Base-by-base conservation (phyloP, 2,888 invertebrate species). In the Axea sp. region DNA sequence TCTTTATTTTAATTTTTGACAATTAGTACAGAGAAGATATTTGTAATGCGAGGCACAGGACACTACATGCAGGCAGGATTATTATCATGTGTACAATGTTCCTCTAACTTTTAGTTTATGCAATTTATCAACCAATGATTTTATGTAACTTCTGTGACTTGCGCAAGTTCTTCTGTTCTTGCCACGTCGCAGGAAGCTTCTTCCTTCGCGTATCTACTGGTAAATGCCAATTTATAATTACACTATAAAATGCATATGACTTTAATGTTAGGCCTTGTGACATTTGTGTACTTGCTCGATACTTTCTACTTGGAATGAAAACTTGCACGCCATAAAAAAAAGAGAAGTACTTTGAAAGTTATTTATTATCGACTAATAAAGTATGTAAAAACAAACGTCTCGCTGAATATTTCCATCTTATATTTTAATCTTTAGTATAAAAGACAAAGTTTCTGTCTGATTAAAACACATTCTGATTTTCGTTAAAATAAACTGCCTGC, bases 1-100 rank as follows among this genome's bases (percentile, higher is more conserved):
- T 31, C 26, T 37, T 15, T 7, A 28, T 26, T 35, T 47, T 7
- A 47, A 31, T 55, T 35, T 12, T 39, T 28, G 41, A 57, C 49
- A 49, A 47, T 67, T 19, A 65, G 24, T 69, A 69, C 53, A 53
- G 60, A 53, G 60, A 68, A 60, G 47, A 57, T 39, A 12, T 51
- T 43, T 53, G 35, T 39, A 60, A 51, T 60, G 60, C 53, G 69
- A 69, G 69, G 69, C 69, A 69, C 69, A 69, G 69, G 69, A 57
- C 57, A 57, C 64, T 64, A 64, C 64, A 71, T 64, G 71, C 71
- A 64, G 71, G 64, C 71, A 71, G 60, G 55, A 64, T 71, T 71
- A 55, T 39, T 51, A 47, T 37, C 9, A 33, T 26, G 3, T 41
- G 17, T 43, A 45, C 31, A 26, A 19, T 14, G n/a, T 59, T 51